Evolutionary conservation across 2,797 vertebrate genomes (phyloP), one percentile per base, ranked within the genome.

Genomic region (Anguilla anguilla): DNA sequence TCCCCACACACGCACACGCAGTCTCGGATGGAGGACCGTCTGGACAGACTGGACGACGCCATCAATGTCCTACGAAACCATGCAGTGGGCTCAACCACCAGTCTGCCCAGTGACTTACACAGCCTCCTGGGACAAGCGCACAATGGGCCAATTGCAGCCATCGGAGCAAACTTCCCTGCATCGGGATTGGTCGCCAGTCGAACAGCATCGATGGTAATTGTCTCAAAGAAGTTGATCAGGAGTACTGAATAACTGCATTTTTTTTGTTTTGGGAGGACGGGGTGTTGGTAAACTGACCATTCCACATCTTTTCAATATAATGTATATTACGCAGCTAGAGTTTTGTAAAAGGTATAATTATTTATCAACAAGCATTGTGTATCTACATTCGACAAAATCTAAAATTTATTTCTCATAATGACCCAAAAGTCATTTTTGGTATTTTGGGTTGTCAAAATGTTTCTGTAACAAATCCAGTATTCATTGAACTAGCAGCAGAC

Each of bases 1-100:
- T 15, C 57, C 10, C 51, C 90, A 87, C 57, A 59, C 57, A 59
- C 57, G 3, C 57, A 59, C 15, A 4, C 17, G 17, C 96, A 98
- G 95, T 98, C 97, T 91, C 97, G 98, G 89, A 98, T 99, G 96
- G 98, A 99, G 92, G 98, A 99, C 93, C 97, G 98, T 81, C 91
- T 99, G 95, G 98, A 99, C 95, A 95, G 98, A 72, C 95, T 99
- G 9, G 98, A 99, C 28, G 98, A 99, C 89, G 98, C 98, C 89
- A 99, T 99, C 93, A 97, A 99, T 4, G 97, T 99, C 22, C 95
- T 99, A 82, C 96, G 98, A 92, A 99, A 98, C 92, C 98, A 99
- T n/a, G 98, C 98, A 0, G 98, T 99, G 89, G 98, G 98, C 91
- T 98, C 98, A 15, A 97, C 97, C 0, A 67, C 91, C 22, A 95